Base-by-base conservation (phyloP, 2,797 vertebrate species). In the Labroides dimidiatus region DNA sequence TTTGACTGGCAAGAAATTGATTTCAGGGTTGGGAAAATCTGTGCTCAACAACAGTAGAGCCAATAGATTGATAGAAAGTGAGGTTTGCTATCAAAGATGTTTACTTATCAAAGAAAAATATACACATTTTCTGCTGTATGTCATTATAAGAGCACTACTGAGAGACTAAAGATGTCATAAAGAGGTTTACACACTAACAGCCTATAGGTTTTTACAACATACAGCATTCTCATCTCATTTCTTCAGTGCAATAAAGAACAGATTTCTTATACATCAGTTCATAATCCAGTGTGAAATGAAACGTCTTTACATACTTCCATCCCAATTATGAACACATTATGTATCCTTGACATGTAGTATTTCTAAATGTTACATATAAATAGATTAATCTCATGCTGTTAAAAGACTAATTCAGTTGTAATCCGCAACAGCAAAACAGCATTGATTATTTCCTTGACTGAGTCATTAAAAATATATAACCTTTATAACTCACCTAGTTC, bases 1-100 rank as follows among this genome's bases (percentile, higher is more conserved):
- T 64, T 57, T 50, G 16, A 75, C 63, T 36, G 58, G 48, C 15
- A 54, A 61, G 55, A 58, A 71, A 78, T 73, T 36, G 43, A 85
- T 75, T 83, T 80, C 54, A 64, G 8, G 13, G 42, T 17, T n/a
- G 14, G 51, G 60, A 44, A 62, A 64, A 71, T 71, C 0, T 0
- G 37, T 19, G 58, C 16, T 15, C 42, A 51, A 15, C 47, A 62
- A 75, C 9, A 63, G 69, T 11, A n/a, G 50, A 64, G n/a, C 16
- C 4, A 41, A 36, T 17, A 69, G n/a, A 57, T 37, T 50, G 58
- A 68, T 45, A 53, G 51, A 1, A 43, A 69, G 51, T 60, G 24
- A 12, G 13, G 10, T 36, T 42, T 70, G 16, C 37, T 57, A 2
- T n/a, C 4, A 41, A 30, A 27, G 11, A n/a, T 56, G 12, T 61